phyloP scores from a whole-genome alignment of 2,113 vertebrate species.

The Takifugu bimaculatus region DNA sequence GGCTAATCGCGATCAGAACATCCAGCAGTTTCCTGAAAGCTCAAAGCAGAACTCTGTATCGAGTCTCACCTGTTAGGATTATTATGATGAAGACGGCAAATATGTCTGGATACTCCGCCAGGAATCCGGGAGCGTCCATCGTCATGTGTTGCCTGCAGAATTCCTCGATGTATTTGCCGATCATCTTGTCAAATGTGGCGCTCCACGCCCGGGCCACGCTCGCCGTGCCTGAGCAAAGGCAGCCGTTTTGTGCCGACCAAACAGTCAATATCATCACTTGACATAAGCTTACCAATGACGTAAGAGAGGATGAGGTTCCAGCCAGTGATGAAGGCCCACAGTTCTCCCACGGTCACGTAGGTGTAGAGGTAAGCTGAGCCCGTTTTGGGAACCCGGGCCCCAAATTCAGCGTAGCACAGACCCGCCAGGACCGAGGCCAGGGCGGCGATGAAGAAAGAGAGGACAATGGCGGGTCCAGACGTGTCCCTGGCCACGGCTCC shows the following conservation, averaged over 20 bases:
- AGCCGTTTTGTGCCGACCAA: neutral
- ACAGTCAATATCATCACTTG: neutral
- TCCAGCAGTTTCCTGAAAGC: neutral
- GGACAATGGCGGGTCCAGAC: constrained; percentile 86
- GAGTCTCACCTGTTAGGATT: constrained; percentile 80
- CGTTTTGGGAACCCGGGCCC: constrained; percentile 90
- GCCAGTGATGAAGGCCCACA: constrained; percentile 95
- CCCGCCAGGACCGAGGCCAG: constrained; percentile 91
- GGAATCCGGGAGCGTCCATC: constrained; percentile 80
- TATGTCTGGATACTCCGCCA: constrained; percentile 89
- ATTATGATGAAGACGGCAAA: constrained; percentile 91
- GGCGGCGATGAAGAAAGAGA: constrained; percentile 91
- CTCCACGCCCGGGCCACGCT: constrained; percentile 97
- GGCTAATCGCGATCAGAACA: neutral
- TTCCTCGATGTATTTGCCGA: constrained; percentile 78
- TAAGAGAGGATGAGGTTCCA: constrained; percentile 98
- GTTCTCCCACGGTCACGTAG: constrained; percentile 92
- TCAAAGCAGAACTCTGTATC: no score
- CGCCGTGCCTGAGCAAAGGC: constrained; percentile 81
- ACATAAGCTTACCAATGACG: constrained; percentile 83
- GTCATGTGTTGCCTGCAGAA: constrained; percentile 81
- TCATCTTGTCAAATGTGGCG: constrained; percentile 89
- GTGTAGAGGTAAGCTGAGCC: constrained; percentile 97
- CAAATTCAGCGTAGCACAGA: constrained; percentile 93
- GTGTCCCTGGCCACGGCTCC: constrained; percentile 86